Evolutionary conservation across 2,888 invertebrate genomes (phyloP), one percentile per base, ranked within the genome.

Genomic region (Eulithis testata): DNA sequence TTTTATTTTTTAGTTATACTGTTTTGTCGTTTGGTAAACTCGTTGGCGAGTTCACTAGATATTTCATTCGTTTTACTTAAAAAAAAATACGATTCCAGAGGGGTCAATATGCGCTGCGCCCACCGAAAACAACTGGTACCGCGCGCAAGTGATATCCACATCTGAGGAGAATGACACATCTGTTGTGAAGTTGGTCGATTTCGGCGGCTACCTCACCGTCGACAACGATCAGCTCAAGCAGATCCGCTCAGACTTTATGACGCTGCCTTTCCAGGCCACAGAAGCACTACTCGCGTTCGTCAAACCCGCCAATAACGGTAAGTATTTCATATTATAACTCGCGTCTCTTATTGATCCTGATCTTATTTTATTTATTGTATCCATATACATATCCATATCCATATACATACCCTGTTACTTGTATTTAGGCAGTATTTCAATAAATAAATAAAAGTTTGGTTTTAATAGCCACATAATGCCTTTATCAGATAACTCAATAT

Each of bases 211-310:
- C 88, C 95, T 96, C 80, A 95, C 95, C 66, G 94, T 98, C 62
- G 95, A 95, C 76, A 96, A 96, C 75, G 94, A 95, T 63, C 94
- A 95, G 73, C 95, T 99, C 82, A 95, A 97, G 83, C 98, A 99
- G 93, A 98, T 99, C 76, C 95, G 98, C 78, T 96, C 96, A 61
- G 99, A 99, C 90, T 99, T 98, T 87, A 96, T 99, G 95, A 94
- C 96, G 65, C 94, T 99, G 86, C 99, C 99, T 60, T 99, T 99
- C 95, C 99, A 99, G 95, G 98, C 99, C 65, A 96, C 97, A 56
- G 99, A 99, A 94, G 98, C 99, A 84, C 95, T 96, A 85, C 93
- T 99, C 81, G 98, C 98, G n/a, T 96, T 98, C 89, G 94, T 99
- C 76, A 95, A 95, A 87, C 97, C 98, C 63, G 93, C 95, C 64